Conservation (phyloP, 2,797 vertebrate genomes). For the Ctenosaura bakeri region DNA sequence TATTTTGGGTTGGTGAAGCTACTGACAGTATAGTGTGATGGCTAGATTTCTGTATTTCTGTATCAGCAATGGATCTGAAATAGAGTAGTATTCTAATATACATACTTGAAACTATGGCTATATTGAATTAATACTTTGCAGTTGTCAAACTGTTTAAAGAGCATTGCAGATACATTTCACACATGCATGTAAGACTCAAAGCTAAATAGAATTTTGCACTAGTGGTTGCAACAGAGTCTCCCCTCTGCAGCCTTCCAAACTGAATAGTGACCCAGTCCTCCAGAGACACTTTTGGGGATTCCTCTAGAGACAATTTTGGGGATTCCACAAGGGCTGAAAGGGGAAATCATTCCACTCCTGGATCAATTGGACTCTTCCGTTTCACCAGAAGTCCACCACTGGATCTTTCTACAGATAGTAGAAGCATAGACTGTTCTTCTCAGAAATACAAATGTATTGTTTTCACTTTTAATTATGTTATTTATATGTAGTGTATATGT, state of each 20-base stretch:
- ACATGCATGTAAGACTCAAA: slow-evolving; percentile 10
- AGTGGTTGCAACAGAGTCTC: background rate
- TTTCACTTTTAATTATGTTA: background rate
- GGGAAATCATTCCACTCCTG: background rate
- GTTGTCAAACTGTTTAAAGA: slow-evolving; percentile 38
- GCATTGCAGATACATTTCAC: slow-evolving; percentile 48
- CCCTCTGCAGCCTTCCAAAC: background rate
- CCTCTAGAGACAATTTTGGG: background rate
- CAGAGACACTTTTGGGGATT: background rate
- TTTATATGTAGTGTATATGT: slow-evolving; percentile 21
- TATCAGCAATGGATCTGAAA: background rate
- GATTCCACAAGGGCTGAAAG: background rate
- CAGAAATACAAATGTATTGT: slow-evolving; percentile 11
- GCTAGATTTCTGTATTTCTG: slow-evolving; percentile 19
- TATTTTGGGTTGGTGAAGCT: slow-evolving; percentile 27
- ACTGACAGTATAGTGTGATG: slow-evolving; percentile 29
- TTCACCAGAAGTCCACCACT: background rate
- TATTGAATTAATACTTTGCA: slow-evolving; percentile 39
- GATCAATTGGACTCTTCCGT: background rate
- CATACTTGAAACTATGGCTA: slow-evolving; percentile 26
- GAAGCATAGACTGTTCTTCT: slow-evolving; percentile 25
- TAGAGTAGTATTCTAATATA: slow-evolving; percentile 7
- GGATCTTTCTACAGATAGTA: slow-evolving; percentile 15
- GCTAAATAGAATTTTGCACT: background rate
- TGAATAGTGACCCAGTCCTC: background rate